These are phyloP conservation scores for Oryzias curvinotus DNA, from an alignment of 2,113 vertebrate species.

Conservation along the genomic window DNA sequence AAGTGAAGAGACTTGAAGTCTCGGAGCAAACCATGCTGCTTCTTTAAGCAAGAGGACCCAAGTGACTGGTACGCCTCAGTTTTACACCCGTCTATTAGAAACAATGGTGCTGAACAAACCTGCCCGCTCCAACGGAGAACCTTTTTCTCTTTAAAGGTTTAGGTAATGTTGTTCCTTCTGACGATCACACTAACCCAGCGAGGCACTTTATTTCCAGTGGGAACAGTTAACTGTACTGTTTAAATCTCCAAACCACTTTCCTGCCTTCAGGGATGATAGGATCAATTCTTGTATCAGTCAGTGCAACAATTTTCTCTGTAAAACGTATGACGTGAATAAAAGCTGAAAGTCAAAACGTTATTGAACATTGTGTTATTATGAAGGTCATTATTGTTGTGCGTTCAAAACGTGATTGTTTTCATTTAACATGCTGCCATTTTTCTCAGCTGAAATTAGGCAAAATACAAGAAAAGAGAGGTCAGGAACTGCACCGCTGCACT, in stretches of 20 bases:
- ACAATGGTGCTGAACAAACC: conserved; percentile 44
- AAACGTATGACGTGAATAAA: background rate
- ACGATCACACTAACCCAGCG: conserved; percentile 22
- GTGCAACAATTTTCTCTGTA: background rate
- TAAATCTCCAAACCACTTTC: conserved; percentile 4
- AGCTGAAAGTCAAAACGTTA: background rate
- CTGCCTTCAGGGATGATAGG: conserved; percentile 1
- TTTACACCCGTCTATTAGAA: conserved; percentile 20
- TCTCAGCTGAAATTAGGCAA: background rate
- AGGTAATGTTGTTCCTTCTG: conserved; percentile 16
- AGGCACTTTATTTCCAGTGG: conserved; percentile 23
- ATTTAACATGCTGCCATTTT: background rate
- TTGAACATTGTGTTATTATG: too few species aligned
- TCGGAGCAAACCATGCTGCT: conserved; percentile 7
- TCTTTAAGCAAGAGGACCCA: conserved; percentile 21
- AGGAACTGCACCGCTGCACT: conserved; percentile 9
- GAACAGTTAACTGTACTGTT: conserved; percentile 26
- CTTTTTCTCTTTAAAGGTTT: conserved; percentile 1
- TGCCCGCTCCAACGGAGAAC: conserved; percentile 23
- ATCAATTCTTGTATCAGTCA: conserved; percentile 1
- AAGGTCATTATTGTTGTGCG: too few species aligned
- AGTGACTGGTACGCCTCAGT: conserved; percentile 10
- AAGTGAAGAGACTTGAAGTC: conserved; percentile 14
- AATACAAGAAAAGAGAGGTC: conserved; percentile 5
- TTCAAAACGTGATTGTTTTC: background rate